Evolutionary conservation across 2,888 invertebrate genomes (phyloP).

Genomic region (Volucella inflata): DNA sequence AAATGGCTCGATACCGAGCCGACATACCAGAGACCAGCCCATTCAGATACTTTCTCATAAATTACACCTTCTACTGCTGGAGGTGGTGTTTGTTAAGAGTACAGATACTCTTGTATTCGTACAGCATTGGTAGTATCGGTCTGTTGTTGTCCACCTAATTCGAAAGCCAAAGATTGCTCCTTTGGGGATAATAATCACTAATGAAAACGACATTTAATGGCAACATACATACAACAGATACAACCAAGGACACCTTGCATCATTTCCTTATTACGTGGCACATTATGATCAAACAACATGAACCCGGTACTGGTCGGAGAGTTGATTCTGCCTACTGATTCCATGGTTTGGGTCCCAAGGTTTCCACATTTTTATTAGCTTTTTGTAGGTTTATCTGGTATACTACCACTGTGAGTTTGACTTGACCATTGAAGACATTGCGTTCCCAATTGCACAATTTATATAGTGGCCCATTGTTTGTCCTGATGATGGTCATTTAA

Average conservation of each 20-base stretch:
- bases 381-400: slow-evolving; percentile 37
- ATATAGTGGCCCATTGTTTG: slow-evolving; percentile 65
- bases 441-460: slow-evolving; percentile 69
- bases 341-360: slow-evolving; percentile 28
- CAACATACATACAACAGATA: slow-evolving; percentile 56
- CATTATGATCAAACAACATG: slow-evolving; percentile 70
- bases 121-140: slow-evolving; percentile 39
- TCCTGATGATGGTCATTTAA: slow-evolving; percentile 64
- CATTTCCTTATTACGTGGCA: slow-evolving; percentile 74
- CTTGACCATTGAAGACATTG: slow-evolving; percentile 68
- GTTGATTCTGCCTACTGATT: slow-evolving; percentile 12
- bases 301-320: too few species aligned
- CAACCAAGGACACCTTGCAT: slow-evolving; percentile 71
- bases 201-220: slow-evolving; percentile 76
- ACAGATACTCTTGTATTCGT: slow-evolving; percentile 29
- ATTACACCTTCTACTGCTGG: slow-evolving; percentile 65
- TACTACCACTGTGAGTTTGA: slow-evolving; percentile 9
- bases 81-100: slow-evolving; percentile 39
- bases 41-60: slow-evolving; percentile 71
- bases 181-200: slow-evolving; percentile 75
- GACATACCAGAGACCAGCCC: slow-evolving; percentile 19
- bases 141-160: slow-evolving; percentile 72
- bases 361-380: slow-evolving; percentile 66
- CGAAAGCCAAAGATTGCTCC: slow-evolving; percentile 75
- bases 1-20: slow-evolving; percentile 15